Conservation (phyloP, 2,888 invertebrate species). For the Ichneumon xanthorius region DNA sequence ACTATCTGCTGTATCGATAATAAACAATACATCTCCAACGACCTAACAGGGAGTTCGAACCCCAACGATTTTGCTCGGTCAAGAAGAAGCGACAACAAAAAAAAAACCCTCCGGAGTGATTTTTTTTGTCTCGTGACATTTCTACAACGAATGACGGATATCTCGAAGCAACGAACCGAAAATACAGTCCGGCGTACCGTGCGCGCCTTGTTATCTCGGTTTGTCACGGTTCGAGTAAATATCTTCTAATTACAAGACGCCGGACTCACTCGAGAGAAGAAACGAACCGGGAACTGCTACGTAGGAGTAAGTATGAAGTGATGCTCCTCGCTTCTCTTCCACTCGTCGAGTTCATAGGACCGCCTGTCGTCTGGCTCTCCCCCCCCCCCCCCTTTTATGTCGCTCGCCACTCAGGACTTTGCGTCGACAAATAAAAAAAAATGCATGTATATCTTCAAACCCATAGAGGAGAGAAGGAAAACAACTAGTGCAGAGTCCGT, state of each 20-base stretch:
- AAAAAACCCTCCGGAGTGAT: neutral
- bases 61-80: neutral
- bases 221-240: slow-evolving; percentile 65
- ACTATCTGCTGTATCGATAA: slow-evolving; percentile 32
- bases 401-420: slow-evolving; percentile 21
- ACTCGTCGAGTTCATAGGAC: slow-evolving; percentile 36
- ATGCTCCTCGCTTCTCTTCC: slow-evolving; percentile 7
- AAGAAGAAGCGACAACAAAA: neutral
- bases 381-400: neutral
- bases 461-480: slow-evolving; percentile 9
- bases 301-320: slow-evolving; percentile 9
- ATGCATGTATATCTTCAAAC: slow-evolving; percentile 1
- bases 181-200: slow-evolving; percentile 1
- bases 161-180: slow-evolving; percentile 52
- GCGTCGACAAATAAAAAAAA: slow-evolving; percentile 40
- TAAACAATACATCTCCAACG: neutral
- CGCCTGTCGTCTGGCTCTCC: slow-evolving; percentile 15
- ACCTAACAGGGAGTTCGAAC: neutral
- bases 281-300: slow-evolving; percentile 15
- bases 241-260: slow-evolving; percentile 64
- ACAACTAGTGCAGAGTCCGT: slow-evolving; percentile 24
- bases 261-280: slow-evolving; percentile 34
- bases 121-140: neutral
- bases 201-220: slow-evolving; percentile 60
- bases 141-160: slow-evolving; percentile 33